Base-by-base conservation (phyloP, 2,113 vertebrate species). In the Tamias sibiricus region DNA sequence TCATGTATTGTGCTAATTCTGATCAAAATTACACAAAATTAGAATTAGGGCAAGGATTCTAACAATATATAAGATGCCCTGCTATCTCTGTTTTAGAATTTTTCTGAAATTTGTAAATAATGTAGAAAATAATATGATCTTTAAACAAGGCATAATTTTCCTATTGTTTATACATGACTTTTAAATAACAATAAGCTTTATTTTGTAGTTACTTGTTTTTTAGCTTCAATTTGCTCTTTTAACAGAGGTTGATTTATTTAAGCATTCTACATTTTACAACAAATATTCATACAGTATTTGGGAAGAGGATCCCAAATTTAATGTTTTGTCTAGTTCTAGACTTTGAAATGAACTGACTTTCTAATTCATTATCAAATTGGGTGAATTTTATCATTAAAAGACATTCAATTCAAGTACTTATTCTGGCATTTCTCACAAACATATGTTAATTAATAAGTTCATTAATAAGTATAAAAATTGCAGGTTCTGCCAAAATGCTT, bases 51-150 rank as follows among this genome's bases (percentile, higher is more conserved):
- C 87, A 96, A 68, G n/a, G 35, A 94, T 83, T 7, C n/a, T 87
- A 69, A 85, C 32, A 68, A 69, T 86, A 44, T 35, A 90, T 62
- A 87, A n/a, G 30, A 16, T 52, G 10, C 2, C 17, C 24, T 90
- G 68, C 2, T 17, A 84, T 52, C 8, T 52, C 5, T 90, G 37
- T 80, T 92, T 80, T 75, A 80, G 40, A 95, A 88, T 89, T 96
- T 93, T 35, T 95, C 79, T 66, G n/a, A 91, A 89, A 80, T 71
- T 75, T 97, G 77, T 44, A 89, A 95, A 57, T 17, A 71, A 22
- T 6, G 47, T 91, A 75, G 8, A 37, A 82, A 87, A 69, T 71
- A 90, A 47, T 69, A 68, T 72, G 22, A 72, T 68, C 0, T 91
- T 91, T 95, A 57, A 90, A 66, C 57, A 81, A 80, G 24, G 4